Conservation (phyloP, 2,113 vertebrate genomes). For the Ariopsis seemanni region DNA sequence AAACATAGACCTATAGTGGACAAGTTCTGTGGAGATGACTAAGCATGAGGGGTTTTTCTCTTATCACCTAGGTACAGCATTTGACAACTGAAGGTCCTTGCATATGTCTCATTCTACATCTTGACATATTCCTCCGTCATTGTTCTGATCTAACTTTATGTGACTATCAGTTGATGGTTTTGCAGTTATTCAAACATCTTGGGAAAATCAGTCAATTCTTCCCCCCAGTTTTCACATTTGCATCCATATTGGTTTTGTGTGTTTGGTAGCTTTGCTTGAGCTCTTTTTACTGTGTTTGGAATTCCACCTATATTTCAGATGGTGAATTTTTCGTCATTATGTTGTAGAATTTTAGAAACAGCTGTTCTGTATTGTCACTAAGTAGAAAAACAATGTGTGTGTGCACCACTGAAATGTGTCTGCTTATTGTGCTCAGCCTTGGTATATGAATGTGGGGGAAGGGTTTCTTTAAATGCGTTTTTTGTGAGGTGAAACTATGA, state of each 20-base stretch:
- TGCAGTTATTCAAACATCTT: not conserved
- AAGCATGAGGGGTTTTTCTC: not conserved
- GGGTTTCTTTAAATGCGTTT: slow-evolving; percentile 31
- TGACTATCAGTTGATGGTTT: not conserved
- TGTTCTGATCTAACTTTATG: not conserved
- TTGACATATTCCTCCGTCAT: too few relatives aligned
- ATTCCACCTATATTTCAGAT: slow-evolving; percentile 77
- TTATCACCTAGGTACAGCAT: not conserved
- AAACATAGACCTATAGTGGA: not conserved
- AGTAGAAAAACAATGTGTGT: slow-evolving; percentile 10
- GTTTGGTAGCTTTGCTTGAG: not conserved
- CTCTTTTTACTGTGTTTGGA: slow-evolving; percentile 36
- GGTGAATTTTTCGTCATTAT: slow-evolving; percentile 50
- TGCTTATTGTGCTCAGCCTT: slow-evolving; percentile 31
- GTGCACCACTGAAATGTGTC: slow-evolving; percentile 15
- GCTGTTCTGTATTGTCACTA: not conserved
- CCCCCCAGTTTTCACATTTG: not conserved
- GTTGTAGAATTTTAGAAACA: not conserved
- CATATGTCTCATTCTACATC: not conserved
- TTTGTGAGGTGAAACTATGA: slow-evolving; percentile 33
- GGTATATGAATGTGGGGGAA: slow-evolving; percentile 40
- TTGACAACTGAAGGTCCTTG: not conserved
- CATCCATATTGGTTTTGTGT: not conserved
- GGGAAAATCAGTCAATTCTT: not conserved
- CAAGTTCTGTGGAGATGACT: not conserved